These are phyloP conservation scores for Boulengeromyrus knoepffleri DNA, from an alignment of 2,113 vertebrate species.

Conservation along the genomic window DNA sequence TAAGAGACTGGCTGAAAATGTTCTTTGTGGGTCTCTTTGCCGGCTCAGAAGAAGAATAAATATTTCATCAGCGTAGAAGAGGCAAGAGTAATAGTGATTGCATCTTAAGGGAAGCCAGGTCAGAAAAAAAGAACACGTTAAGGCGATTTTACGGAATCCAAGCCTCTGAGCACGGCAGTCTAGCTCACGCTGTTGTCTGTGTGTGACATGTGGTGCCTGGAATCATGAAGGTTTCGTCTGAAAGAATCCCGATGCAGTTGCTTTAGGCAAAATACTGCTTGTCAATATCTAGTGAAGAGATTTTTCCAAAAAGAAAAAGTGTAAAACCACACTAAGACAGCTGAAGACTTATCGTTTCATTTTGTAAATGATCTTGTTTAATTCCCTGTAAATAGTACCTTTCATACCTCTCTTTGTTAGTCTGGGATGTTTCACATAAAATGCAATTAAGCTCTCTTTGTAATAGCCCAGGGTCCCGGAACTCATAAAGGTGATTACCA, in stretches of 20 bases:
- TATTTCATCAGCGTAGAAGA: background rate
- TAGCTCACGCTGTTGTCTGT: background rate
- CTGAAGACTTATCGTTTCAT: background rate
- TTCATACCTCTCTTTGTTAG: background rate
- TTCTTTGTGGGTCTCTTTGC: slow-evolving; percentile 13
- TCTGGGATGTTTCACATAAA: slow-evolving; percentile 8
- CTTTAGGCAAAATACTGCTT: background rate
- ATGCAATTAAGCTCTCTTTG: slow-evolving; percentile 5
- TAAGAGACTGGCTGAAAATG: slow-evolving; percentile 31
- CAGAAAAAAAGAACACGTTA: background rate
- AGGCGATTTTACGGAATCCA: background rate
- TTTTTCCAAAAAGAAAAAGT: background rate
- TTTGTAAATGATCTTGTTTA: background rate
- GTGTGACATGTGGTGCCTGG: background rate
- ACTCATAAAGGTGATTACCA: slow-evolving; percentile 9
- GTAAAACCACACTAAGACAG: background rate
- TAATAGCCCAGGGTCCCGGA: background rate
- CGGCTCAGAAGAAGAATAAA: background rate
- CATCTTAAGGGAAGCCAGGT: slow-evolving; percentile 3
- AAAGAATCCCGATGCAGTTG: background rate
- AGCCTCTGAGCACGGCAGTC: background rate
- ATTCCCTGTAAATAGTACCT: background rate
- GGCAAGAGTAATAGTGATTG: background rate
- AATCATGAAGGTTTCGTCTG: background rate
- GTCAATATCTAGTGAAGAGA: background rate